Conservation (phyloP, 1,140 invertebrate species). For the Sycophaga agraensis region DNA sequence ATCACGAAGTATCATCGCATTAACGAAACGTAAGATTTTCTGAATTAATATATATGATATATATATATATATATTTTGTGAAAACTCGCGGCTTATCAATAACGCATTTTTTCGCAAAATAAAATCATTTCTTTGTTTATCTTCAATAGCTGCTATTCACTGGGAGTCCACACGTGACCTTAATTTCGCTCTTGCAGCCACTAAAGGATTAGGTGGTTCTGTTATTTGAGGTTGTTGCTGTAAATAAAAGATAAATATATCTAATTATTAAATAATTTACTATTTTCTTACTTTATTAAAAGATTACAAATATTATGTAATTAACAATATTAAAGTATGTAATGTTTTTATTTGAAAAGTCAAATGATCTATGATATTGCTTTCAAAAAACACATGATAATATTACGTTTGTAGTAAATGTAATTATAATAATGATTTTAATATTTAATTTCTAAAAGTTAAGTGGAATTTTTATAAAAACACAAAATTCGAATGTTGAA, state of each 20-base stretch:
- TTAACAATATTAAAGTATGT: too few relatives aligned
- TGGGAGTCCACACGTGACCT: slow-evolving; percentile 52
- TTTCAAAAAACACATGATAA: too few relatives aligned
- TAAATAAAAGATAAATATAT: slow-evolving; percentile 25
- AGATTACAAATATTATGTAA: too few relatives aligned
- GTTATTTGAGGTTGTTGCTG: slow-evolving; percentile 43
- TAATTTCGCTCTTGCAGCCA: slow-evolving; percentile 54
- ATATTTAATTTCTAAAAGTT: too few relatives aligned
- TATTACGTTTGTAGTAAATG: too few relatives aligned
- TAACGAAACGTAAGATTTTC: slow-evolving; percentile 4
- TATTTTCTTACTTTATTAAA: too few relatives aligned
- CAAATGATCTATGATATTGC: too few relatives aligned
- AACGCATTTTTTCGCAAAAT: slow-evolving; percentile 9
- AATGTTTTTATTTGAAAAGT: too few relatives aligned
- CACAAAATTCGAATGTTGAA: too few relatives aligned
- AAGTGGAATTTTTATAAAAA: too few relatives aligned
- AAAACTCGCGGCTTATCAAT: neutral
- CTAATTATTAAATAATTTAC: too few relatives aligned
- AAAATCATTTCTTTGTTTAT: neutral
- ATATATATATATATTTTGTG: slow-evolving; percentile 3
- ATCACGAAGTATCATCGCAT: neutral
- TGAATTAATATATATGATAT: slow-evolving; percentile 10
- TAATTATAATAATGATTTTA: too few relatives aligned
- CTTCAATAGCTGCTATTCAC: slow-evolving; percentile 33
- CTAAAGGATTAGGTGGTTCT: slow-evolving; percentile 51